A percentile compares a stretch with the other conserved stretches of the same genome.
These are phyloP conservation scores for Vulpes lagopus DNA, from an alignment of 2,113 vertebrate genomes.

Conservation along the genomic window DNA sequence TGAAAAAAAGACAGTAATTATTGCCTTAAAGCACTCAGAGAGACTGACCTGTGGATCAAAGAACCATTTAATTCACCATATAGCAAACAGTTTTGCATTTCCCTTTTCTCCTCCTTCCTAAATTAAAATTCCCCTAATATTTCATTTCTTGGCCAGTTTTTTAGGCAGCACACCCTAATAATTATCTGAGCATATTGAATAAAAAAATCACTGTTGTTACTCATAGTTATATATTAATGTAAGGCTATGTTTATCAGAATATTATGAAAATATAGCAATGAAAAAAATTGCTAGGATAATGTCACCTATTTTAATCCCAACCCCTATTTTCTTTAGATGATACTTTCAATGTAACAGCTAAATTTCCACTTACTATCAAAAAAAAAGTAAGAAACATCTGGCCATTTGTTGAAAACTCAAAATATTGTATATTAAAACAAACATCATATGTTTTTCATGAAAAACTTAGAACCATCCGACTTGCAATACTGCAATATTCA, in stretches of 20 bases:
- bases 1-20: neutral
- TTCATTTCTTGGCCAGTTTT: neutral
- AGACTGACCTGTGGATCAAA: neutral
- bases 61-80: neutral
- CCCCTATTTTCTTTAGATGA: neutral
- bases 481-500: neutral
- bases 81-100: neutral
- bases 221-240: neutral
- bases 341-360: neutral
- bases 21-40: neutral
- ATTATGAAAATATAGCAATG: neutral
- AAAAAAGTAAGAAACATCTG: neutral
- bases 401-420: neutral
- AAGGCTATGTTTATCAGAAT: neutral
- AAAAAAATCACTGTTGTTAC: neutral
- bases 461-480: neutral
- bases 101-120: accelerated
- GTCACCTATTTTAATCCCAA: neutral
- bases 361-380: constrained; percentile 20
- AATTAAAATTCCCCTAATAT: neutral
- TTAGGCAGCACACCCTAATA: neutral
- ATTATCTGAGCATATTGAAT: neutral
- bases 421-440: neutral
- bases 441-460: neutral
- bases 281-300: neutral